Evolutionary conservation across 2,797 vertebrate genomes (phyloP).

Genomic region (Microctenopoma steveboyesi): DNA sequence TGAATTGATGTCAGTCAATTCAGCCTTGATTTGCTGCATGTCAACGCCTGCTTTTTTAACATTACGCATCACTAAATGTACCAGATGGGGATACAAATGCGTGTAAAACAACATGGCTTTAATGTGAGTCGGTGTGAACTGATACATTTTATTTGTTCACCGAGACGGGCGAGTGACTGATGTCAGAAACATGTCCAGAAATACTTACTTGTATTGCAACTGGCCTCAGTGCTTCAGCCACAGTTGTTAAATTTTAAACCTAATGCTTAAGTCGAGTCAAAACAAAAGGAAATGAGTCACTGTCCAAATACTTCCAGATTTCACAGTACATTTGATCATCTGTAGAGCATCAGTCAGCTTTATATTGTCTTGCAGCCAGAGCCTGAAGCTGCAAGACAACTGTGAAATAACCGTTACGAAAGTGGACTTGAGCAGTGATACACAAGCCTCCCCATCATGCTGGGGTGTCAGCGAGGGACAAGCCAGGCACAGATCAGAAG

Average conservation of each 20-base stretch:
- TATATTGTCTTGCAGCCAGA: slow-evolving; percentile 56
- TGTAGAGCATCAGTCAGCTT: slow-evolving; percentile 48
- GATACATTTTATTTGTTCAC: too few species aligned
- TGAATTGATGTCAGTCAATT: too few species aligned
- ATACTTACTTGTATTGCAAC: background rate
- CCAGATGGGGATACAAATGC: too few species aligned
- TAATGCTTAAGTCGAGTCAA: slow-evolving; percentile 1
- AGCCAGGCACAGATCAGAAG: slow-evolving; percentile 48
- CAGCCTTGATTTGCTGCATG: too few species aligned
- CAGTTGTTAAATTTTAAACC: slow-evolving; percentile 12
- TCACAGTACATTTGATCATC: slow-evolving; percentile 32
- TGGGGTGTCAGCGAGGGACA: slow-evolving; percentile 62
- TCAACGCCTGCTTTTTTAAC: too few species aligned
- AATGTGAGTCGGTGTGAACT: too few species aligned
- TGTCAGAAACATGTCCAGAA: background rate
- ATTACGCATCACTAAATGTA: too few species aligned
- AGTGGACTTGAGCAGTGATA: slow-evolving; percentile 49
- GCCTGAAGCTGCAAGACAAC: slow-evolving; percentile 53
- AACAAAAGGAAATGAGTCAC: slow-evolving; percentile 44
- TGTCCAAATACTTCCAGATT: slow-evolving; percentile 47
- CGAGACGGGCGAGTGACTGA: background rate
- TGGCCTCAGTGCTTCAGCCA: slow-evolving; percentile 1
- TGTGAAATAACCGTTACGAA: slow-evolving; percentile 63
- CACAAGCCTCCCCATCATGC: slow-evolving; percentile 47
- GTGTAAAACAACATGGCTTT: too few species aligned